Evolutionary conservation across 2,797 vertebrate genomes (phyloP).

Genomic region (Echeneis naucrates): DNA sequence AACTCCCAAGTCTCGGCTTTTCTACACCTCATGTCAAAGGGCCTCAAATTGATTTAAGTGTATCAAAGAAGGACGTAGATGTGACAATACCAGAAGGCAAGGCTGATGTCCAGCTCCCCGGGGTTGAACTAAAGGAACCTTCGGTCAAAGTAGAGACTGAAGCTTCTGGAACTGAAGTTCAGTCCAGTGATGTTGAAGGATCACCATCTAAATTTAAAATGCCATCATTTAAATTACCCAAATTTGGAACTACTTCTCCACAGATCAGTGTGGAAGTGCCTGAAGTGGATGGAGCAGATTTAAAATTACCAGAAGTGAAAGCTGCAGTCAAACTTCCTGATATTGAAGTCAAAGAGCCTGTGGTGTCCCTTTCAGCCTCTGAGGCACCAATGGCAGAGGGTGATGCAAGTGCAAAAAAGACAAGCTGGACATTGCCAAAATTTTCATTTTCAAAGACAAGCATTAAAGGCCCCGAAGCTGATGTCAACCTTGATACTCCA

Average conservation of each 20-base stretch:
- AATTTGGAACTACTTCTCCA: constrained; percentile 40
- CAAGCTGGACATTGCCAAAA: background rate
- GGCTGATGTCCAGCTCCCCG: constrained; percentile 31
- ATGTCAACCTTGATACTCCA: constrained; percentile 32
- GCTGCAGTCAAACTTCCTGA: constrained; percentile 13
- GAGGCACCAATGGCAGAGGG: background rate
- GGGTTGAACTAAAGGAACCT: constrained; percentile 40
- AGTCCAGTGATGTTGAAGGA: constrained; percentile 19
- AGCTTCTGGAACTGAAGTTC: constrained; percentile 1
- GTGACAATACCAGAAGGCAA: constrained; percentile 50
- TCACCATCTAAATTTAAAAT: constrained; percentile 56
- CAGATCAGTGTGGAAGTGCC: constrained; percentile 27
- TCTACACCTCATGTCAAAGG: constrained; percentile 39
- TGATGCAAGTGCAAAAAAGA: constrained; percentile 15
- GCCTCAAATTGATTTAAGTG: constrained; percentile 45
- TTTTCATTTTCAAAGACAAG: background rate
- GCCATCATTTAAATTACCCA: constrained; percentile 55
- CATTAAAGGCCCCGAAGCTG: constrained; percentile 14
- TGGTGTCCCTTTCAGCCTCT: background rate
- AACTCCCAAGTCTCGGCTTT: constrained; percentile 46
- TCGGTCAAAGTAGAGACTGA: constrained; percentile 28
- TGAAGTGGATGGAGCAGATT: constrained; percentile 17
- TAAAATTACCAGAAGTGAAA: background rate
- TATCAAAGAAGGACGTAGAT: constrained; percentile 66
- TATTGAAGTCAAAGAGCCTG: constrained; percentile 10